Evolutionary conservation across 2,888 invertebrate genomes (phyloP), one percentile per base, ranked within the genome.

Genomic region (Electrophaes corylata): DNA sequence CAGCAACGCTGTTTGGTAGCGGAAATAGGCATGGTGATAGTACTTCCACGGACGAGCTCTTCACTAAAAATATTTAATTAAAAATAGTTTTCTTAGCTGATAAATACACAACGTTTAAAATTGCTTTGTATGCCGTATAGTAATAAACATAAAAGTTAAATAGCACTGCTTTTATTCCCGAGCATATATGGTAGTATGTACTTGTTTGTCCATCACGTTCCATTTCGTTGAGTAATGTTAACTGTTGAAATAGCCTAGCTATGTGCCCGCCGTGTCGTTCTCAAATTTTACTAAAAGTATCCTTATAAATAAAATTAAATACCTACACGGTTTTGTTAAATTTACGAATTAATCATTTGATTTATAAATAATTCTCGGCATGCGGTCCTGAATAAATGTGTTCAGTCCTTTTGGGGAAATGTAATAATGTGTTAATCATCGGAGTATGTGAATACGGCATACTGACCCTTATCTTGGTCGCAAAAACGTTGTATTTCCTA

Each of bases 261-360:
- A 19, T 12, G 19, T 35, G 11, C 33, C 16, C 43, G 4, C 26
- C 16, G 44, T 44, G 4, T 12, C 14, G 45, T 45, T 31, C 18
- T 19, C 6, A 19, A 31, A 45, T 45, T 29, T 45, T 18, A 35
- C 45, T n/a, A 18, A 29, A 33, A 33, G 11, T 46, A 11, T 8
- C 46, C 19, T 16, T 33, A 46, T 46, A 19, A 45, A 46, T 35
- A 35, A 35, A 35, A 35, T 14, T 14, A 35, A 14, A 14, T 33
- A 20, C 26, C 10, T 0, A 29, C 46, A 33, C 19, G 19, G 19
- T 46, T 31, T 19, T 12, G 19, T 47, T 18, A 39, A 48, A 39
- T 39, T 48, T n/a, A 29, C 23, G 37, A 12, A 26, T 16, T 48
- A 20, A 48, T 39, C 20, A 18, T 29, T 39, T 10, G 11, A 37